Evolutionary conservation across 2,113 vertebrate genomes (phyloP).

Genomic region (Miniopterus natalensis): DNA sequence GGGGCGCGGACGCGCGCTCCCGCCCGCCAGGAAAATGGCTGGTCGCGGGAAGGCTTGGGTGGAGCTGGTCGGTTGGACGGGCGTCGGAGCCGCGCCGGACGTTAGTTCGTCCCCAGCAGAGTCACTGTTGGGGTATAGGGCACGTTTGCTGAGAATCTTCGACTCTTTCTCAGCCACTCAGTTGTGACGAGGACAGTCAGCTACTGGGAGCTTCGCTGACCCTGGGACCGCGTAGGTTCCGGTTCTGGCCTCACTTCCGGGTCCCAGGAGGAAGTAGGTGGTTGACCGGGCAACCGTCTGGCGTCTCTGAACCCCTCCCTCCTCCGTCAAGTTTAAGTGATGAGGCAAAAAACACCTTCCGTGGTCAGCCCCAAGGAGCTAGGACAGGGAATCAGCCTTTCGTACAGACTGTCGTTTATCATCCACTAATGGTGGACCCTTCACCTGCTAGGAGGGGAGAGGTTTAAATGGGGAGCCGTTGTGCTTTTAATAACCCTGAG

Average conservation of each 20-base stretch:
- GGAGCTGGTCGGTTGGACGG: neutral
- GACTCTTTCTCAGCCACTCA: neutral
- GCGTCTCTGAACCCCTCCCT: conserved; percentile 64
- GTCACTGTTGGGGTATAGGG: neutral
- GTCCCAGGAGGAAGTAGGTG: conserved; percentile 52
- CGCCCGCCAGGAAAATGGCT: conserved; percentile 18
- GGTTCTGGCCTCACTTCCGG: conserved; percentile 77
- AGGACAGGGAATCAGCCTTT: neutral
- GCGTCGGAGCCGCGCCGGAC: neutral
- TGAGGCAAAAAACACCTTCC: neutral
- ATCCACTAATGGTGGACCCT: neutral
- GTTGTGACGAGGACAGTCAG: neutral
- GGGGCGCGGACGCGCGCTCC: conserved; percentile 33
- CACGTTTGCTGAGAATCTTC: neutral
- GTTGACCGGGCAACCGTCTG: conserved; percentile 79
- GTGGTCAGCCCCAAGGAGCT: neutral
- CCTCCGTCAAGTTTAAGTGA: neutral
- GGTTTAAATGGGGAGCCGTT: neutral
- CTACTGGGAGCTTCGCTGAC: neutral
- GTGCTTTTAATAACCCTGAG: neutral
- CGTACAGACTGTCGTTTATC: neutral
- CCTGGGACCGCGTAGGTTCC: neutral
- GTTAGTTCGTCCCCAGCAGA: neutral
- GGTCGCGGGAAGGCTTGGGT: rapidly evolving
- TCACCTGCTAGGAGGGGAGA: neutral